Percentiles rank a stretch among this genome's conserved stretches.
These are phyloP conservation scores for Pseudocheirus occidentalis DNA, from an alignment of 2,797 vertebrate species.

Conservation along the genomic window DNA sequence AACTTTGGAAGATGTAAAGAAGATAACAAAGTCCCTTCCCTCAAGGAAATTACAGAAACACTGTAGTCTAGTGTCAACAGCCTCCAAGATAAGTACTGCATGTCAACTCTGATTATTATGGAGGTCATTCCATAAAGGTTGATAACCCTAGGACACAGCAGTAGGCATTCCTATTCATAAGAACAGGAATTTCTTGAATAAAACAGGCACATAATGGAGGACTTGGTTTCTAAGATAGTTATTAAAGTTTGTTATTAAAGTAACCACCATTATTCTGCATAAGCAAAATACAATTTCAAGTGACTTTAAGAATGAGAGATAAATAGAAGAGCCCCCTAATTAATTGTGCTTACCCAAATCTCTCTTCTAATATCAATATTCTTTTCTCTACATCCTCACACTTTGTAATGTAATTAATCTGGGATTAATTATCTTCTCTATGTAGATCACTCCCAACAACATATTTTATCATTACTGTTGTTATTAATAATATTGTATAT, in stretches of 20 bases:
- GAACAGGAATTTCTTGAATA: background rate
- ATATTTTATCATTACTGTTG: background rate
- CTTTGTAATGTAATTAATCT: background rate
- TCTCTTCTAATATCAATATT: background rate
- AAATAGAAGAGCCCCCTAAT: background rate
- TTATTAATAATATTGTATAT: background rate
- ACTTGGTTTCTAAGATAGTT: background rate
- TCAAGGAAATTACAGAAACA: background rate
- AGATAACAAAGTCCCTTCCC: background rate
- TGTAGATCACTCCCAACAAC: background rate
- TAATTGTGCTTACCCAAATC: background rate
- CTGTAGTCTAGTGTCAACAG: background rate
- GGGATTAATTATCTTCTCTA: background rate
- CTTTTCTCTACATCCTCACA: background rate
- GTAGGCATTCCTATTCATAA: background rate
- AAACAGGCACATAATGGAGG: background rate
- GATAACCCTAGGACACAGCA: background rate
- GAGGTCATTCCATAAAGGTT: background rate
- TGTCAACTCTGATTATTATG: background rate
- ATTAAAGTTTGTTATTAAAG: background rate
- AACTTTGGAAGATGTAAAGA: background rate
- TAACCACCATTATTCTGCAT: background rate
- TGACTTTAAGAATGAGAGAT: background rate
- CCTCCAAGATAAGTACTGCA: background rate
- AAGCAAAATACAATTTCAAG: background rate